phyloP scores from a whole-genome alignment of 2,113 vertebrate species.

The Xiphophorus maculatus region DNA sequence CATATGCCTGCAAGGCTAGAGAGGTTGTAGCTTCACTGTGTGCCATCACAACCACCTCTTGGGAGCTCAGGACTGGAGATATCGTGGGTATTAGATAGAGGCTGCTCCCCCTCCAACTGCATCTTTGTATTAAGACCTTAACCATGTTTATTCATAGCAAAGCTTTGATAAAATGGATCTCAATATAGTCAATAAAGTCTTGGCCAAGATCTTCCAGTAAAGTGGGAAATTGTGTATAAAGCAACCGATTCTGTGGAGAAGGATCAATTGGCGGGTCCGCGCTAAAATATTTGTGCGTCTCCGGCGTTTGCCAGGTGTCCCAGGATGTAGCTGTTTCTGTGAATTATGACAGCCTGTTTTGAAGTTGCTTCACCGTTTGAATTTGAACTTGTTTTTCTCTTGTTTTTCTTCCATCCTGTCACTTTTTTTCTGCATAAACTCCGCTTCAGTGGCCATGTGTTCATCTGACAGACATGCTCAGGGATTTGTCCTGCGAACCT shows the following conservation, averaged over 20 bases:
- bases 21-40: slow-evolving; percentile 32
- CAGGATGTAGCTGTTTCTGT: slow-evolving; percentile 22
- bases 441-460: slow-evolving; percentile 25
- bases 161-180: slow-evolving; percentile 21
- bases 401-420: slow-evolving; percentile 20
- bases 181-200: slow-evolving; percentile 10
- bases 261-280: slow-evolving; percentile 10
- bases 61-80: slow-evolving; percentile 31
- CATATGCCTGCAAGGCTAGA: slow-evolving; percentile 50
- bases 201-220: slow-evolving; percentile 38
- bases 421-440: background rate
- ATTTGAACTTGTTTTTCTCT: slow-evolving; percentile 32
- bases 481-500: slow-evolving; percentile 7
- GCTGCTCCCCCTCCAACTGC: slow-evolving; percentile 40
- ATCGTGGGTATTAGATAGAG: slow-evolving; percentile 7
- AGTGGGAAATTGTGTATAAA: slow-evolving; percentile 26
- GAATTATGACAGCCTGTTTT: slow-evolving; percentile 13
- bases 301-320: background rate
- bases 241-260: slow-evolving; percentile 13
- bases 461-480: slow-evolving; percentile 30
- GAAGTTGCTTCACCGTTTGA: slow-evolving; percentile 25
- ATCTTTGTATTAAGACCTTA: slow-evolving; percentile 55
- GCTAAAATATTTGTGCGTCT: background rate
- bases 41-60: slow-evolving; percentile 33
- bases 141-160: slow-evolving; percentile 36